Base-by-base conservation (phyloP, 2,113 vertebrate genomes). In the Sceloporus tristichus region DNA sequence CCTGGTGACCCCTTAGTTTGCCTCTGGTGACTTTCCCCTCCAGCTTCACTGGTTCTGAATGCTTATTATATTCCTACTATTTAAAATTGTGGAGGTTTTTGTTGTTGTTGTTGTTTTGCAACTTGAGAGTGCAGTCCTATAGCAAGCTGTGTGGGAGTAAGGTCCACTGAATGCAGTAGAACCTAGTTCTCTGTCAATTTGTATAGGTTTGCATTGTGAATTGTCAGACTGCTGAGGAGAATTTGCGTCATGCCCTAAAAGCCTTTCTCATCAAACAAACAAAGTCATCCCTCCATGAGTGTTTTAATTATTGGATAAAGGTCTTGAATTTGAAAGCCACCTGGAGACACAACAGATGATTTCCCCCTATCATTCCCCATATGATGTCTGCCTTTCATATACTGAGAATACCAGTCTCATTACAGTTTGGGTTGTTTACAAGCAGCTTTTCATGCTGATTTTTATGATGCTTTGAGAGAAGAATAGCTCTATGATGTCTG, bases 231-330 rank as follows among this genome's bases (percentile, higher is more conserved):
- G 11, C 19, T 34, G 62, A 87, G 19, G 42, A 87, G 53, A 53
- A 25, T 73, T 68, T 38, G 13, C 23, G 48, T 48, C 48, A 48
- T 48, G 48, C 48, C 5, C 48, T 6, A 62, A 59, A 92, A 85
- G 25, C 16, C 27, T 38, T 79, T 89, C 81, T 85, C 71, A 74
- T 74, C 42, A 14, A 59, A 13, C n/a, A n/a, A n/a, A n/a, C 59
- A 82, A 87, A 86, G 23, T 59, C 7, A 86, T 25, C 14, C 9
- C 75, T 0, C 38, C n/a, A 65, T 13, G 86, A 79, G 81, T 8
- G 34, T 79, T 79, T 83, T 84, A 88, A 90, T 79, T 91, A 78
- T 62, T 85, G 83, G 21, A 11, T 84, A 93, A 87, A 86, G 87
- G 40, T 48, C 5, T 53, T 89, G 75, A 54, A 85, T 90, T 82